Conservation (phyloP, 1,140 invertebrate species). For the Bombus pascuorum region DNA sequence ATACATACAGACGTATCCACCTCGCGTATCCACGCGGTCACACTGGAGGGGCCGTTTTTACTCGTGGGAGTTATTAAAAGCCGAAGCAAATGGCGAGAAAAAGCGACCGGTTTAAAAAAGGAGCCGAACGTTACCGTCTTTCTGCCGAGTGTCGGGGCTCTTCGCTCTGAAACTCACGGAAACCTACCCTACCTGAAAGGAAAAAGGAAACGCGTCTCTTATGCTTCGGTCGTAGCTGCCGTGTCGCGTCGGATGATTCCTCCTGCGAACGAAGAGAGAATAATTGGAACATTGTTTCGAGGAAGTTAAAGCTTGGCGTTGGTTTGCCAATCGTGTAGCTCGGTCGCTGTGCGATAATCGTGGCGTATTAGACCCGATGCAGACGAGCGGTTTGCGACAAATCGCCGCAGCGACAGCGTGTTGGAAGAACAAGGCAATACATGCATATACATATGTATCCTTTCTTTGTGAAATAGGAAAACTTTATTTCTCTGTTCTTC, state of each 20-base stretch:
- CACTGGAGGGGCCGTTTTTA: conserved; percentile 52
- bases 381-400: too few species aligned
- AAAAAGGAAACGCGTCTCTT: conserved; percentile 6
- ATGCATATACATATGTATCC: too few species aligned
- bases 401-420: too few species aligned
- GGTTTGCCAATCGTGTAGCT: neutral
- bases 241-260: neutral
- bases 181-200: conserved; percentile 8
- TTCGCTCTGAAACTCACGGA: conserved; percentile 12
- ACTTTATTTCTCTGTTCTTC: too few species aligned
- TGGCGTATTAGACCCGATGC: too few species aligned
- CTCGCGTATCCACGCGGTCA: conserved; percentile 22
- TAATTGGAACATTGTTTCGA: conserved; percentile 38
- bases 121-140: conserved; percentile 53
- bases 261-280: neutral
- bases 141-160: conserved; percentile 48
- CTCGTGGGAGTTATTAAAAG: conserved; percentile 75
- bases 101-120: conserved; percentile 63
- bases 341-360: too few species aligned
- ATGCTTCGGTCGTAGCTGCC: neutral
- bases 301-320: too few species aligned
- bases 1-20: conserved; percentile 58
- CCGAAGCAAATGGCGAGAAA: conserved; percentile 64
- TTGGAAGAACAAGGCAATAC: too few species aligned
- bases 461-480: too few species aligned